Evolutionary conservation across 2,113 vertebrate genomes (phyloP), one percentile per base, ranked within the genome.

Genomic region (Vulpes lagopus): DNA sequence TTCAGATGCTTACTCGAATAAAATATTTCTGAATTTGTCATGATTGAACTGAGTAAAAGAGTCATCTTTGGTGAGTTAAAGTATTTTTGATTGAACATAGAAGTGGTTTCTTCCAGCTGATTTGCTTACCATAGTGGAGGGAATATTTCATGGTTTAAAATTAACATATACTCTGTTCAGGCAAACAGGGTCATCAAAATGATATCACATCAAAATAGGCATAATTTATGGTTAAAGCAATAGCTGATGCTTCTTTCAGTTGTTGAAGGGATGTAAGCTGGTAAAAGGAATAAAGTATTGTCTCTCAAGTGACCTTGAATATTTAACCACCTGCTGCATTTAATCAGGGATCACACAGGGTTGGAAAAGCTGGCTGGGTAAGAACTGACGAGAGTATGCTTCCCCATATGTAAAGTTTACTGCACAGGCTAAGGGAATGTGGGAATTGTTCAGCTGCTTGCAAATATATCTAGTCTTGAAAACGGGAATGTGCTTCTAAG

Each of bases 261-360:
- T 96, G 49, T 49, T 91, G 55, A 96, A 84, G 10, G 2, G n/a
- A 15, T 38, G 2, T 59, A 57, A 43, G 10, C n/a, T 74, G 9
- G 30, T 35, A 91, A 95, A 98, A 91, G 60, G 27, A 93, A 60
- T 96, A 69, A 84, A 95, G 76, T 73, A 22, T 32, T 85, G 86
- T 92, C 59, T 57, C 74, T 67, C 62, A 67, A 81, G 79, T 81
- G 81, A 97, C 83, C 83, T 91, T 92, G 84, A 85, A 65, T 97
- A 96, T 97, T 97, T 96, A 96, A 85, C 80, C 84, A 97, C 92
- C 86, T 98, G 95, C 79, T 97, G 64, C 43, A 8, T 87, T 82
- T 90, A 69, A 74, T 94, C 20, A 25, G 79, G 62, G 59, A 94
- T 62, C 53, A 57, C 59, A 59, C 9, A 88, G 80, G 25, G 84